Evolutionary conservation across 2,888 invertebrate species (phyloP).

Genomic region (Tenthredo mesomela): DNA sequence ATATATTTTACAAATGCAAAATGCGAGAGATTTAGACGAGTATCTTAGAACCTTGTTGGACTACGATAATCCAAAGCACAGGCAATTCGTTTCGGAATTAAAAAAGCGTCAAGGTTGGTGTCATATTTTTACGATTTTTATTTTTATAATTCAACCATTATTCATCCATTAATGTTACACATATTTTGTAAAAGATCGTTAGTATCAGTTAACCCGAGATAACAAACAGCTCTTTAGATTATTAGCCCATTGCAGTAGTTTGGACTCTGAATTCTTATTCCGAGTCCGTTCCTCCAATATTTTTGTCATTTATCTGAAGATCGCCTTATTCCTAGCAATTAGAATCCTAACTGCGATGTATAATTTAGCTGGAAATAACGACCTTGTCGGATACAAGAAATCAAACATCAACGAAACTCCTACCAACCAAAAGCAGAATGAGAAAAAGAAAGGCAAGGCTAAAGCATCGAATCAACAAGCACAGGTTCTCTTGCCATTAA

Average conservation of each 20-base stretch:
- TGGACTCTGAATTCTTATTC: not conserved
- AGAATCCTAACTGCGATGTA: not conserved
- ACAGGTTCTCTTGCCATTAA: not conserved
- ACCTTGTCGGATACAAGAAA: conserved; percentile 69
- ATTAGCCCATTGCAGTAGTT: not conserved
- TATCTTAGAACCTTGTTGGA: conserved; percentile 89
- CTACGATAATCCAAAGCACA: conserved; percentile 83
- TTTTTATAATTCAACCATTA: not conserved
- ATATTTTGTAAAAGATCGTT: not conserved
- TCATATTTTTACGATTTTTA: not conserved
- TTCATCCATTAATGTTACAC: not conserved
- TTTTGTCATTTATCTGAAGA: no score
- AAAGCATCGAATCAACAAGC: conserved; percentile 57
- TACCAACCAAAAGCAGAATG: conserved; percentile 65
- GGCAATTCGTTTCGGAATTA: conserved; percentile 83
- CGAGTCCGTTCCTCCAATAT: not conserved
- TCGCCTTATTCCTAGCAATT: no score
- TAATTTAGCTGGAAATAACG: conserved; percentile 59
- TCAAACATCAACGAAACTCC: conserved; percentile 62
- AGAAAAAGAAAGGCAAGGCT: conserved; percentile 70
- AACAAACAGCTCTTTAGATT: not conserved
- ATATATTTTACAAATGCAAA: conserved; percentile 86
- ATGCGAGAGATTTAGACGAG: conserved; percentile 86
- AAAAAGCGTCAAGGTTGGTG: conserved; percentile 64
- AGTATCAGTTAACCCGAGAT: not conserved